A percentile compares a stretch with the other conserved stretches of the same genome.
Evolutionary conservation across 2,888 invertebrate species (phyloP).

Genomic region (Cephus sareptanus): DNA sequence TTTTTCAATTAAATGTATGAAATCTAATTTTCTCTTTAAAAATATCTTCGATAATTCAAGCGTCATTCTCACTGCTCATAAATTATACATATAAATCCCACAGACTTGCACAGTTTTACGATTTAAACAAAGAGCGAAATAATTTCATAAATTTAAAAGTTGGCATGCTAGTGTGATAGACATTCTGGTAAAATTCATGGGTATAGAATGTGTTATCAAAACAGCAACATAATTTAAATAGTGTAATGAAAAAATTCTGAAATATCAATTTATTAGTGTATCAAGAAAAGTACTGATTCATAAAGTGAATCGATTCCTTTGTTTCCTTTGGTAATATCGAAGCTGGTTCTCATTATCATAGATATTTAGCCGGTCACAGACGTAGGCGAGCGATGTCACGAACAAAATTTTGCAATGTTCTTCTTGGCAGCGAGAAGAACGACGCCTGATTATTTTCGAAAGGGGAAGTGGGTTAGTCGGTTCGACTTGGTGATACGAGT

Average conservation of each 20-base stretch:
- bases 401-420: constrained; percentile 17
- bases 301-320: not conserved
- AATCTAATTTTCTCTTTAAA: not conserved
- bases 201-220: not conserved
- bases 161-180: not conserved
- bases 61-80: not conserved
- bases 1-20: no score
- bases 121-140: not conserved
- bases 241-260: not conserved
- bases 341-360: not conserved
- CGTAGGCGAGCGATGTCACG: not conserved
- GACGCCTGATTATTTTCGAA: constrained; percentile 42
- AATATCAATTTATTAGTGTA: not conserved
- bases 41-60: not conserved
- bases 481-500: constrained; percentile 2
- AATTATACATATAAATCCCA: no score
- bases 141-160: not conserved
- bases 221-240: not conserved
- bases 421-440: constrained; percentile 18
- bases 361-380: not conserved
- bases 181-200: not conserved
- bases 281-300: not conserved
- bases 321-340: not conserved
- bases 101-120: no score
- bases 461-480: constrained; percentile 54